Percentiles rank a stretch among this genome's conserved stretches.
Conservation (phyloP, 2,888 invertebrate species). For the Lepas anatifera region DNA sequence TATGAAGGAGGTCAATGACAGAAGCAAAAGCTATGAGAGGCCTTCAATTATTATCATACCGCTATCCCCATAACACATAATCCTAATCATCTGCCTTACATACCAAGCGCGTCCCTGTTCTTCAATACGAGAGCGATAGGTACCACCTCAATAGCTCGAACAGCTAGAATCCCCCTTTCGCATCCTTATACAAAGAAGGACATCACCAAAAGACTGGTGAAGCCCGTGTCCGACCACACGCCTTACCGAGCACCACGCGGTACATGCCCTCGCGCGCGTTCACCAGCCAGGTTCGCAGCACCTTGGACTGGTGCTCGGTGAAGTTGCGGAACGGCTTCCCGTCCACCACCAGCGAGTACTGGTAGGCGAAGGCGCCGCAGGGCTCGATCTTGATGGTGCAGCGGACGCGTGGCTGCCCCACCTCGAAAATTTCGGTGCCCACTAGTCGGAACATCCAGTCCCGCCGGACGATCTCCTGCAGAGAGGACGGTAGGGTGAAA, state of each 20-base stretch:
- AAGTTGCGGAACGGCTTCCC: constrained; percentile 70
- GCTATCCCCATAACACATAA: too few species aligned
- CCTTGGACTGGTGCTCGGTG: constrained; percentile 60
- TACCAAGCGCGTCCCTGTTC: too few species aligned
- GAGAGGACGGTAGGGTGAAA: constrained; percentile 14
- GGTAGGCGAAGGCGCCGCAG: constrained; percentile 58
- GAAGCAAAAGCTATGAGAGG: too few species aligned
- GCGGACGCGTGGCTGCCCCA: constrained; percentile 42
- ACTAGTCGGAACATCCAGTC: constrained; percentile 92
- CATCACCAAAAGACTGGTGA: too few species aligned
- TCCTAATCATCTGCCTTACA: too few species aligned
- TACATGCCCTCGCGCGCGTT: constrained; percentile 25
- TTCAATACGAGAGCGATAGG: too few species aligned
- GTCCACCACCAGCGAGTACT: constrained; percentile 66
- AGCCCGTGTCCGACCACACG: not conserved
- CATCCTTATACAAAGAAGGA: too few species aligned
- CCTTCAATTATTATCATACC: too few species aligned
- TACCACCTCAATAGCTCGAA: too few species aligned
- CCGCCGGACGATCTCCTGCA: constrained; percentile 54
- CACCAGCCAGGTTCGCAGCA: constrained; percentile 60
- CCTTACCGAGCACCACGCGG: constrained; percentile 56
- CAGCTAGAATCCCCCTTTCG: too few species aligned
- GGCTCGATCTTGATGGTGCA: constrained; percentile 46
- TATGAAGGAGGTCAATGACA: too few species aligned
- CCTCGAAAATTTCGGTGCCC: constrained; percentile 63